These are phyloP conservation scores for Auanema freiburgensis DNA, from an alignment of 2,888 invertebrate genomes.

Conservation along the genomic window DNA sequence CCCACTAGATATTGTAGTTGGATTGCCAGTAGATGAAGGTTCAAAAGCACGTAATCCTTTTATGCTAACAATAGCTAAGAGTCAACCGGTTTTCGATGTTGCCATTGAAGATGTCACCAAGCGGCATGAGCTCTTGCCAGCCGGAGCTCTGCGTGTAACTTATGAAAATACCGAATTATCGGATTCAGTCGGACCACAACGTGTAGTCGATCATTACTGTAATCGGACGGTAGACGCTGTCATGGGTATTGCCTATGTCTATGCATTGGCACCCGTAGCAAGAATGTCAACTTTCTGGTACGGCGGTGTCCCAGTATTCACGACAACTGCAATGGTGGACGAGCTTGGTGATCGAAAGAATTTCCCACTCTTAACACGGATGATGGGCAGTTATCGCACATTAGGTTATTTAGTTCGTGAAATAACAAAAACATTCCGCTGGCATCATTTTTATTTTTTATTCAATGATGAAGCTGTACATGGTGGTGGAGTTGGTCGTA, in stretches of 20 bases:
- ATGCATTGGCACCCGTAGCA: slow-evolving; percentile 82
- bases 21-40: slow-evolving; percentile 51
- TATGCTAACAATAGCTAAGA: slow-evolving; percentile 51
- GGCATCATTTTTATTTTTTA: slow-evolving; percentile 71
- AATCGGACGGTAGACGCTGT: slow-evolving; percentile 74
- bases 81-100: slow-evolving; percentile 60
- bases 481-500: slow-evolving; percentile 48
- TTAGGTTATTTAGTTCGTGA: slow-evolving; percentile 47
- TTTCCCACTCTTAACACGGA: slow-evolving; percentile 80
- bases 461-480: slow-evolving; percentile 52
- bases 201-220: slow-evolving; percentile 59
- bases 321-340: slow-evolving; percentile 79
- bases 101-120: slow-evolving; percentile 56
- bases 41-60: slow-evolving; percentile 53
- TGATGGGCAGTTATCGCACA: slow-evolving; percentile 77
- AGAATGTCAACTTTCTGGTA: slow-evolving; percentile 68
- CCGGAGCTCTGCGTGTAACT: slow-evolving; percentile 36
- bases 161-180: slow-evolving; percentile 56
- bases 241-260: slow-evolving; percentile 84
- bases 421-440: slow-evolving; percentile 67
- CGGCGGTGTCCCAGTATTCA: slow-evolving; percentile 75
- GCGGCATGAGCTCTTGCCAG: slow-evolving; percentile 35
- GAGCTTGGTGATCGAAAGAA: slow-evolving; percentile 75
- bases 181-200: slow-evolving; percentile 60
- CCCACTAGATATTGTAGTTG: slow-evolving; percentile 60